These are phyloP conservation scores for Hydrotaea cyrtoneurina DNA, from an alignment of 2,888 invertebrate genomes.

Conservation along the genomic window DNA sequence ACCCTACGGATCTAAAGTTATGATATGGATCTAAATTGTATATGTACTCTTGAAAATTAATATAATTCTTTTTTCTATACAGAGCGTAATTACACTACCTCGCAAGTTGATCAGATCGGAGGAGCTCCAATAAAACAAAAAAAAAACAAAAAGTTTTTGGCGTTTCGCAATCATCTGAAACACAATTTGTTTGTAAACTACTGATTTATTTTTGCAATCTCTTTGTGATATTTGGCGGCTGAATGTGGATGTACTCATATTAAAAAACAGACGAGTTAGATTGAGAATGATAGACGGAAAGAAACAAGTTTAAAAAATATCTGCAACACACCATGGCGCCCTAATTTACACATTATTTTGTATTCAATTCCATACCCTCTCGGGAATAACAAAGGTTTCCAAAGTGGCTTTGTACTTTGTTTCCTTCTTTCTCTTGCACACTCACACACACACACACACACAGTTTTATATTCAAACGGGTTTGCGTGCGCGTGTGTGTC, in stretches of 20 bases:
- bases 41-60: too few species aligned
- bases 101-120: too few species aligned
- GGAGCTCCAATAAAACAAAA: too few species aligned
- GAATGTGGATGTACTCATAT: not conserved
- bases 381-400: conserved; percentile 59
- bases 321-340: conserved; percentile 70
- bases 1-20: too few species aligned
- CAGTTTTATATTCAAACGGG: not conserved
- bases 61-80: too few species aligned
- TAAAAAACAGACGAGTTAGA: conserved; percentile 46
- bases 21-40: too few species aligned
- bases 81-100: too few species aligned
- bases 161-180: too few species aligned
- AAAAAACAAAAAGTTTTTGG: too few species aligned
- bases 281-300: conserved; percentile 20
- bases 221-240: too few species aligned
- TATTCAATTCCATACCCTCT: conserved; percentile 62
- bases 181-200: too few species aligned
- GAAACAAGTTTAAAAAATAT: conserved; percentile 43
- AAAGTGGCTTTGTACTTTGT: conserved; percentile 38
- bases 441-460: not conserved
- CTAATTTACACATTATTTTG: conserved; percentile 76
- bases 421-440: conserved; percentile 9
- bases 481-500: not conserved
- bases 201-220: too few species aligned